Evolutionary conservation across 2,113 vertebrate genomes (phyloP), one percentile per base, ranked within the genome.

Genomic region (Ancistrus triradiatus): DNA sequence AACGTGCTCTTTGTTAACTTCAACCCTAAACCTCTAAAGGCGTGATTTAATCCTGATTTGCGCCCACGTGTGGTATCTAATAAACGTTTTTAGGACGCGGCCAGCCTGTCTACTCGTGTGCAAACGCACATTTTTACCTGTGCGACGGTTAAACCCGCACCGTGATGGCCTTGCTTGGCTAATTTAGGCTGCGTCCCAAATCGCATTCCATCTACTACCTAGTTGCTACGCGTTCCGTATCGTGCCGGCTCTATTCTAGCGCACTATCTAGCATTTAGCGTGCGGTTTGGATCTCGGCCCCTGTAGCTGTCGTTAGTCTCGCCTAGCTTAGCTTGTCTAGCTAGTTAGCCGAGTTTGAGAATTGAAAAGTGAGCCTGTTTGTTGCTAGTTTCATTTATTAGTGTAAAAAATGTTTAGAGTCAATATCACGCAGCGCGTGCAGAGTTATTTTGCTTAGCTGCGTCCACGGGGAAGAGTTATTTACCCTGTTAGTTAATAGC

Each of bases 111-210:
- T 37, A 8, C 2, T 9, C 7, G 35, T 37, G 7, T 37, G 35
- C 35, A 7, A n/a, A n/a, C n/a, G n/a, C n/a, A n/a, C n/a, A n/a
- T n/a, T n/a, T n/a, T 11, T 7, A 21, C 8, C 7, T 31, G 10
- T 8, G 4, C 48, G 24, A n/a, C 24, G 13, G 13, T n/a, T 50
- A 50, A 50, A 38, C 31, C n/a, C 28, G 28, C 18, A 14, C 19
- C 14, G 6, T 15, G n/a, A 25, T 57, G 35, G 35, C 33, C 52
- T 38, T 56, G n/a, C 51, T 19, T 57, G 43, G 31, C 19, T 42
- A 14, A 42, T 42, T 5, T 42, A 2, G 14, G 38, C n/a, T 14
- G 38, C 38, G 38, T 42, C n/a, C 38, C 38, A 42, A 42, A 42
- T n/a, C 2, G 38, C 38, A 42, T 6, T 5, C 11, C n/a, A 15